Percentiles rank a stretch among this genome's conserved stretches.
Conservation (phyloP, 2,888 invertebrate genomes). For the Drosophila quasianomalipes region DNA sequence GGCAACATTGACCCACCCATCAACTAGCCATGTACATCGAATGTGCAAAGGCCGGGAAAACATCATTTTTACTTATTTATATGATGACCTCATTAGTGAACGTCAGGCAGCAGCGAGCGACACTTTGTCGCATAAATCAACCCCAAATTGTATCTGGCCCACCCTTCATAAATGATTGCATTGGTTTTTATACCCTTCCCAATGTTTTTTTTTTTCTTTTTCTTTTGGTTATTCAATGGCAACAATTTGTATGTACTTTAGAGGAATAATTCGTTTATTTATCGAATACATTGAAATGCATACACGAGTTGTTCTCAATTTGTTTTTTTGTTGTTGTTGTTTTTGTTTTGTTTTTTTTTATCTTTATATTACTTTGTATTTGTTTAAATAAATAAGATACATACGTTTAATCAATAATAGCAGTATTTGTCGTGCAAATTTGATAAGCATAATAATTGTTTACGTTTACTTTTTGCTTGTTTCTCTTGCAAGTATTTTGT, state of each 20-base stretch:
- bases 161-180: not conserved
- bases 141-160: conserved; percentile 8
- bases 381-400: conserved; percentile 84
- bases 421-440: conserved; percentile 84
- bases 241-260: conserved; percentile 63
- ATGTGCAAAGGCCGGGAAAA: not conserved
- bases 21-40: not conserved
- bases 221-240: conserved; percentile 5
- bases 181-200: not conserved
- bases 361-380: conserved; percentile 80
- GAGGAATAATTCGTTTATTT: conserved; percentile 82
- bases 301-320: conserved; percentile 80
- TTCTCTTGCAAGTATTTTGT: conserved; percentile 64
- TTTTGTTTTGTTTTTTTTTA: conserved; percentile 53
- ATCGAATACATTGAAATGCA: conserved; percentile 85
- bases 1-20: conserved; percentile 2
- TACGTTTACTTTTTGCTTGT: conserved; percentile 66
- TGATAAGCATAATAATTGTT: conserved; percentile 82
- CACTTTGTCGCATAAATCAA: conserved; percentile 19
- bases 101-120: conserved; percentile 1
- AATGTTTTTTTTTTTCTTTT: not conserved
- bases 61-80: not conserved
- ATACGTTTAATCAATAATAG: conserved; percentile 83
- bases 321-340: conserved; percentile 50
- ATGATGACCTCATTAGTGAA: conserved; percentile 30